phyloP scores from a whole-genome alignment of 2,888 invertebrate species.

The Sarcophaga caerulescens region DNA sequence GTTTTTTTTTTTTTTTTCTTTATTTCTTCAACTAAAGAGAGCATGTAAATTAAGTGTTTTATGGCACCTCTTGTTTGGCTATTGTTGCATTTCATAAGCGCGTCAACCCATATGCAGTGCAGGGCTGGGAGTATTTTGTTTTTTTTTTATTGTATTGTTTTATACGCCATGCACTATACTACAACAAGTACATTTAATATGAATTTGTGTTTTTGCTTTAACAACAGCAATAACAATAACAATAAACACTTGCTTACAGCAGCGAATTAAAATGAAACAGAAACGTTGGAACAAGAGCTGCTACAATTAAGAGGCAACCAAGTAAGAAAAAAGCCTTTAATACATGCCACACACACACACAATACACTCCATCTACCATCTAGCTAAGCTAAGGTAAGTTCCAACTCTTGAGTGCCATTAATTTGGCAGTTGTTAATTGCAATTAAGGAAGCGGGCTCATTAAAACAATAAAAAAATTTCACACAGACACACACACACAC shows the following conservation, averaged over 20 bases:
- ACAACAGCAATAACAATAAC: slow-evolving; percentile 16
- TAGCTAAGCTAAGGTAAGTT: too few species aligned
- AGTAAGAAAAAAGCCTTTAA: slow-evolving; percentile 31
- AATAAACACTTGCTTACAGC: slow-evolving; percentile 44
- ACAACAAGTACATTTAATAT: neutral
- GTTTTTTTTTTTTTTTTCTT: neutral
- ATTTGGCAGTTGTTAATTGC: slow-evolving; percentile 71
- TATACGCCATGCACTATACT: neutral
- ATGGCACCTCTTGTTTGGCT: slow-evolving; percentile 58
- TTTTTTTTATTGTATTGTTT: slow-evolving; percentile 43
- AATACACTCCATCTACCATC: neutral
- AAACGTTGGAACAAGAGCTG: slow-evolving; percentile 51
- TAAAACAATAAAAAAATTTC: slow-evolving; percentile 27
- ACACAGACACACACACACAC: slow-evolving; percentile 29
- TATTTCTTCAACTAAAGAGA: slow-evolving; percentile 27
- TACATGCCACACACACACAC: slow-evolving; percentile 20
- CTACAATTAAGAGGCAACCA: slow-evolving; percentile 69
- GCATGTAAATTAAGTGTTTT: slow-evolving; percentile 62
- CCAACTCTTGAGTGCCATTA: slow-evolving; percentile 65
- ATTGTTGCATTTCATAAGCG: slow-evolving; percentile 56
- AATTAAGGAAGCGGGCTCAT: slow-evolving; percentile 69
- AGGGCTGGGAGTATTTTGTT: slow-evolving; percentile 3
- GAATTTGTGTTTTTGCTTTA: slow-evolving; percentile 28
- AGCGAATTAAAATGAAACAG: slow-evolving; percentile 59
- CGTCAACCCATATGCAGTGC: too few species aligned